These are phyloP conservation scores for Scaptomyza parva DNA, from an alignment of 2,888 invertebrate species.

Conservation along the genomic window DNA sequence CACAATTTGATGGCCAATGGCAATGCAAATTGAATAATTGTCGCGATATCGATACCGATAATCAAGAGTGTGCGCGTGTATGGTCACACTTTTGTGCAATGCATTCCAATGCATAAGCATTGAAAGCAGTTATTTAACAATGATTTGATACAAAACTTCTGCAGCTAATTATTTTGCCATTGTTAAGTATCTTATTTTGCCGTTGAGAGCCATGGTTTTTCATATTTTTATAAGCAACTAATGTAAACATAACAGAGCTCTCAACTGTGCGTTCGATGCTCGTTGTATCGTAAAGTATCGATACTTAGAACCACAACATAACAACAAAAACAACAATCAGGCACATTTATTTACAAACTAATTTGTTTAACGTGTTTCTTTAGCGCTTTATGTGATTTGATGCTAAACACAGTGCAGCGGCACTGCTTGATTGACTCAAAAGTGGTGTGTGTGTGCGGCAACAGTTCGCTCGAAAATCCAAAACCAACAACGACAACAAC, in stretches of 20 bases:
- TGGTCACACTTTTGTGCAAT: neutral
- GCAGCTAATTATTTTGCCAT: neutral
- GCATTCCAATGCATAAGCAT: neutral
- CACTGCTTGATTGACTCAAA: constrained; percentile 42
- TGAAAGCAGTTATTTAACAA: neutral
- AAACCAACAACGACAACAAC: constrained; percentile 6
- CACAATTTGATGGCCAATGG: neutral
- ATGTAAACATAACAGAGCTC: constrained; percentile 1
- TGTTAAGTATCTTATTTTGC: neutral
- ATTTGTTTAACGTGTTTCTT: constrained; percentile 53
- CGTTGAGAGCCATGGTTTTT: neutral
- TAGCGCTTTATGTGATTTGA: constrained; percentile 38
- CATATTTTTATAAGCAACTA: neutral
- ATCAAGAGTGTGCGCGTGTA: neutral
- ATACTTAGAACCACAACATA: constrained; percentile 12
- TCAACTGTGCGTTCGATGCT: constrained; percentile 20
- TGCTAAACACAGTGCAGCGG: constrained; percentile 16
- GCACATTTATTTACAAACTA: constrained; percentile 59
- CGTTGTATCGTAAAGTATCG: constrained; percentile 28
- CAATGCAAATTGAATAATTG: neutral
- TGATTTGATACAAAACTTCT: neutral
- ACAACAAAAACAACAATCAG: constrained; percentile 27
- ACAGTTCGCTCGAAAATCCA: constrained; percentile 9
- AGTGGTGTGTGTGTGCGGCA: constrained; percentile 17
- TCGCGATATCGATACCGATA: neutral